A percentile compares a stretch with the other conserved stretches of the same genome.
Evolutionary conservation across 2,888 invertebrate genomes (phyloP).

Genomic region (Rhorus exstirpatorius): DNA sequence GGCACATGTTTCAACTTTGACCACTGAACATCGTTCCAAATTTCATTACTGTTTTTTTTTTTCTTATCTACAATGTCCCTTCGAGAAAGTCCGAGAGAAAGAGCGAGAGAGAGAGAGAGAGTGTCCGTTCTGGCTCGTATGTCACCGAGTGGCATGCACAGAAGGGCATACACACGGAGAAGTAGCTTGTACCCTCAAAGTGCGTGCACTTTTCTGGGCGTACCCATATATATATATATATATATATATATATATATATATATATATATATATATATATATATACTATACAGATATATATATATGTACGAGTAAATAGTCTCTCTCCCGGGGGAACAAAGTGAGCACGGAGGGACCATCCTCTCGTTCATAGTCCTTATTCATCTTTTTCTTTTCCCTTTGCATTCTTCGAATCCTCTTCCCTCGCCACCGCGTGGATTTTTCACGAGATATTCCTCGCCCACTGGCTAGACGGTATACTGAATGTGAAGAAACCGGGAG

Average conservation of each 20-base stretch:
- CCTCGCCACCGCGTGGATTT: constrained; percentile 41
- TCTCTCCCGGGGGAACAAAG: constrained; percentile 65
- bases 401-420: constrained; percentile 16
- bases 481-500: constrained; percentile 2
- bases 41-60: no score
- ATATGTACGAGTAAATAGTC: no score
- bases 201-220: constrained; percentile 25
- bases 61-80: no score
- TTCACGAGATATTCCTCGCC: constrained; percentile 48
- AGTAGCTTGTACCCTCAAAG: constrained; percentile 24
- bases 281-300: no score
- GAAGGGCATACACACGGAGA: neutral
- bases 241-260: no score
- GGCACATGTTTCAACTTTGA: no score
- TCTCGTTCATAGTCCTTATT: constrained; percentile 9
- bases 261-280: no score
- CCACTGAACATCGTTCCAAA: no score
- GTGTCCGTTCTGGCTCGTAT: no score
- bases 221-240: no score
- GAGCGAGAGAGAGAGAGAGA: no score
- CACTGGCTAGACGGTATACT: constrained; percentile 33
- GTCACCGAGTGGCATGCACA: no score
- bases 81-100: constrained; percentile 1
- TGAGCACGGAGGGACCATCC: constrained; percentile 35
- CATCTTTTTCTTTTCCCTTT: constrained; percentile 20